Evolutionary conservation across 2,113 vertebrate genomes (phyloP).

Genomic region (Telmatochromis brichardi): DNA sequence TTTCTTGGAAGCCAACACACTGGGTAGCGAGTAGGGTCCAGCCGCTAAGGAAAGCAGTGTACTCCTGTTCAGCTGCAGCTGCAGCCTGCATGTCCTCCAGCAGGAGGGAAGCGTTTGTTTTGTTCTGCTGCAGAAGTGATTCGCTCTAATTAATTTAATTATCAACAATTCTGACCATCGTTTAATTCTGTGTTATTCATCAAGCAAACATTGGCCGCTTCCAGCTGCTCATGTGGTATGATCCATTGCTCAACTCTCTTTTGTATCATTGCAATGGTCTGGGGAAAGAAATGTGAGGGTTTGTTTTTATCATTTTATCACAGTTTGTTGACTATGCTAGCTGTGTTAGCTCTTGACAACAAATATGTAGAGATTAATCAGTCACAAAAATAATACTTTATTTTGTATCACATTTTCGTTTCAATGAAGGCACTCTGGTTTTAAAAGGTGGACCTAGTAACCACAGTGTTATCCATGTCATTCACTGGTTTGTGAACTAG

Average conservation of each 20-base stretch:
- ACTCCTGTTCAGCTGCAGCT: background rate
- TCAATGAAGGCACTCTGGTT: background rate
- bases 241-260: background rate
- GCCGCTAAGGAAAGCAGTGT: background rate
- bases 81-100: background rate
- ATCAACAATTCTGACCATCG: background rate
- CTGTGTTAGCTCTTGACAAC: background rate
- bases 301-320: background rate
- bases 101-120: background rate
- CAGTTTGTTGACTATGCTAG: background rate
- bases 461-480: background rate
- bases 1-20: slow-evolving; percentile 39
- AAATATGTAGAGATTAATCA: background rate
- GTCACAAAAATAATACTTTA: background rate
- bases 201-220: background rate
- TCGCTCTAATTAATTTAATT: background rate
- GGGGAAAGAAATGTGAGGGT: background rate
- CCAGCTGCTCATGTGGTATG: background rate
- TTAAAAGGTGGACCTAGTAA: background rate
- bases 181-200: background rate
- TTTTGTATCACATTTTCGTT: background rate
- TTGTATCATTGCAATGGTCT: background rate
- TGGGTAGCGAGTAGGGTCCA: slow-evolving; percentile 29
- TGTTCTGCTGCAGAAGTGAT: background rate
- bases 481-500: background rate